Evolutionary conservation across 37 sponge, comb jelly and placozoan genomes (phyloP).

Genomic region (Spongia lamella): DNA sequence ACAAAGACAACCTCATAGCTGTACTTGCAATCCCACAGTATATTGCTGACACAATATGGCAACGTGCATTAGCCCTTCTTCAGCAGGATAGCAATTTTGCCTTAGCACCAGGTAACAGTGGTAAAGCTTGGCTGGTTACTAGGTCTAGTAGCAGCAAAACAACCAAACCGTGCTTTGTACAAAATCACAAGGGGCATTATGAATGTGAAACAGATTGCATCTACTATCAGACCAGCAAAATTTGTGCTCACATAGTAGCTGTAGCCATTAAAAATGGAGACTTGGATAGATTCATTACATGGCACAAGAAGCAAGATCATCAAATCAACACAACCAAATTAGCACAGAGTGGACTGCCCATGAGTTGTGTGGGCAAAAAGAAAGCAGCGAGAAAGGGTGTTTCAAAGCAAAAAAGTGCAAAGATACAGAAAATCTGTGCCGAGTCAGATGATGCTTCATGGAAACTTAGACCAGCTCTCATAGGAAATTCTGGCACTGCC

Average conservation of each 20-base stretch:
- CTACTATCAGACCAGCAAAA: background rate
- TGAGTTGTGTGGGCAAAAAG: background rate
- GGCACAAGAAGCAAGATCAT: background rate
- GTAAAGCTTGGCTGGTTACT: background rate
- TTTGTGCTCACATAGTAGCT: conserved; percentile 4
- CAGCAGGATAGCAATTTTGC: background rate
- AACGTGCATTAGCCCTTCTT: background rate
- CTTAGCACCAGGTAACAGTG: conserved; percentile 2
- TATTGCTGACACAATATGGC: conserved; percentile 3
- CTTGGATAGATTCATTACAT: background rate
- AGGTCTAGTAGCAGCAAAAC: background rate
- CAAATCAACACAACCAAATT: conserved; percentile 4
- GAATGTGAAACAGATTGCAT: conserved; percentile 5
- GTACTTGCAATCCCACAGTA: conserved; percentile 1
- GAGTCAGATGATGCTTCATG: conserved; percentile 7
- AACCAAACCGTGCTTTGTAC: conserved; percentile 5
- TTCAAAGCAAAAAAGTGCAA: conserved; percentile 13
- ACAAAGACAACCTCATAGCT: background rate
- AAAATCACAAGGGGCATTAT: conserved; percentile 6
- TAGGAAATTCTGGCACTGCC: too few species aligned
- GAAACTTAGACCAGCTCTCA: background rate
- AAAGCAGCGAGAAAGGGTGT: background rate
- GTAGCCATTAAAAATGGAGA: conserved; percentile 8
- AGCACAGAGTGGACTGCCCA: conserved; percentile 4
- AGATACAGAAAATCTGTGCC: background rate